A percentile compares a stretch with the other conserved stretches of the same genome.
Evolutionary conservation across 2,797 vertebrate species (phyloP).

Genomic region (Sebastes goodei): DNA sequence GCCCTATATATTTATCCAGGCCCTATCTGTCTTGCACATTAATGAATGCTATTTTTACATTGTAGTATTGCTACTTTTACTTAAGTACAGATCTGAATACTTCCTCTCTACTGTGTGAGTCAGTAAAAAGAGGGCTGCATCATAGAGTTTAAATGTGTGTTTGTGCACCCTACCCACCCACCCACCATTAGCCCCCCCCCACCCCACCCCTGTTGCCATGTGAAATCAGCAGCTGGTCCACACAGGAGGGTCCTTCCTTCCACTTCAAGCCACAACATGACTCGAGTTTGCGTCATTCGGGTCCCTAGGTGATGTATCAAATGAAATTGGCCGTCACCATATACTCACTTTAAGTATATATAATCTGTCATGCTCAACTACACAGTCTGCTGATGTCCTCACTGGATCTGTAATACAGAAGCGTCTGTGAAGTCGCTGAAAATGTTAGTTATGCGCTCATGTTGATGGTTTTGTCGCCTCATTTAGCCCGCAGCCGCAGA

Average conservation of each 20-base stretch:
- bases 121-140: not conserved
- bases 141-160: not conserved
- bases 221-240: slow-evolving; percentile 69
- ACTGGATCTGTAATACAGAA: not conserved
- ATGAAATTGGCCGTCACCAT: not conserved
- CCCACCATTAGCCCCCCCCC: not conserved
- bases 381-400: not conserved
- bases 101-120: not conserved
- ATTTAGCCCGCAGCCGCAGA: slow-evolving; percentile 34
- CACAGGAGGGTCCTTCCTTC: slow-evolving; percentile 59
- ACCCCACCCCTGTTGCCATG: not conserved
- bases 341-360: not conserved
- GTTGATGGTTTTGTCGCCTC: slow-evolving; percentile 8
- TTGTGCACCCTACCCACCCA: not conserved
- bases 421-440: not conserved
- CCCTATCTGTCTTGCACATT: not conserved
- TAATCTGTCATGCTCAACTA: not conserved
- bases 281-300: not conserved
- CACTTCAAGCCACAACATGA: not conserved
- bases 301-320: not conserved
- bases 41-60: not conserved
- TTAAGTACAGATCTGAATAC: not conserved
- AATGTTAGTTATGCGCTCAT: not conserved
- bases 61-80: not conserved
- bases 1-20: too few relatives aligned